Base-by-base conservation (phyloP, 1,140 invertebrate species). In the Formica exsecta region DNA sequence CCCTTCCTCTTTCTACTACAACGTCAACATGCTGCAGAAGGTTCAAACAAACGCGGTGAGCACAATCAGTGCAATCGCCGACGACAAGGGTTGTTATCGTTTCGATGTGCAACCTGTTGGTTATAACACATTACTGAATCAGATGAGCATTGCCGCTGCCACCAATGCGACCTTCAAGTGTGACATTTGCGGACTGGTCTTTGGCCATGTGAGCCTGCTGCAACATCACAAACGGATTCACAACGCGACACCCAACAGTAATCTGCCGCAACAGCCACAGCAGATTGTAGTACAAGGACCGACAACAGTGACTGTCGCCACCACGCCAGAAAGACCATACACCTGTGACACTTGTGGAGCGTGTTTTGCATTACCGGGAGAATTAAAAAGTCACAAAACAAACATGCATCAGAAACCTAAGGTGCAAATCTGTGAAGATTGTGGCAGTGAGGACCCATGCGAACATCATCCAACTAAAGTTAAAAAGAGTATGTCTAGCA, bases 131-230 rank as follows among this genome's bases (percentile, higher is more conserved):
- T 89, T 96, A 81, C 92, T 96, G 41, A 96, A 96, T 89, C 96
- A 96, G 87, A 96, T 96, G 95, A 96, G 95, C 48, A 93, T 96
- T 44, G 94, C 95, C 1, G 95, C 95, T 13, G 95, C 97, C 65
- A 97, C 97, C 90, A 97, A 97, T 90, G 97, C 97, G 19, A 98
- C 97, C 83, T 98, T 97, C 92, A 98, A 98, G 94, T 98, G 98
- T 94, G 98, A 98, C 94, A 97, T 98, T 4, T 98, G 98, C 92
- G 97, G 97, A 38, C 94, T 98, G 48, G 97, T 98, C 95, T 98
- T 98, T 93, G 96, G 96, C 2, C 97, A 98, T 92, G 95, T 98
- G 80, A 96, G 97, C 36, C 92, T 98, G 62, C 93, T 98, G 0
- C 98, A 97, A 94, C 97, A 98, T 91, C 97, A 98, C 92, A 98